These are phyloP conservation scores for Pterostichus niger DNA, from an alignment of 2,888 invertebrate genomes.

Conservation along the genomic window DNA sequence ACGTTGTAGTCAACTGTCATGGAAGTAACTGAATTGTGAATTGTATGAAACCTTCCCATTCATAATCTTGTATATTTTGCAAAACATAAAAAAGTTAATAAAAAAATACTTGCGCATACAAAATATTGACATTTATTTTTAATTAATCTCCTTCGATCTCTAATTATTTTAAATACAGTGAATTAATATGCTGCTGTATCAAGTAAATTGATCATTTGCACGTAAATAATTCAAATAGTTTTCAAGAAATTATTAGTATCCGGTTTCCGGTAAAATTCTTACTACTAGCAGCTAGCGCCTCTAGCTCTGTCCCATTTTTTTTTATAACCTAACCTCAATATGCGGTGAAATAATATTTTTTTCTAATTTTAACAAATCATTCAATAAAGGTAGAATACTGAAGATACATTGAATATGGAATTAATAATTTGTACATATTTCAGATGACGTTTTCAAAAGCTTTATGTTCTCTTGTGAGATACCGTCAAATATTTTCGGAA, in stretches of 20 bases:
- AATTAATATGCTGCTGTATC: too few species aligned
- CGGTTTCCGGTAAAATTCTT: too few species aligned
- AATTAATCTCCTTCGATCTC: too few species aligned
- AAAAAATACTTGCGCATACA: slow-evolving; percentile 65
- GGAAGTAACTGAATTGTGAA: slow-evolving; percentile 59
- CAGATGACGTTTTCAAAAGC: slow-evolving; percentile 69
- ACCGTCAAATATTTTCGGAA: slow-evolving; percentile 61
- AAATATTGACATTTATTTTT: background rate
- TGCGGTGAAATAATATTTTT: slow-evolving; percentile 36
- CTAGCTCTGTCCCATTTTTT: too few species aligned
- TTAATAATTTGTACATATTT: slow-evolving; percentile 24
- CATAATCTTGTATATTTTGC: slow-evolving; percentile 67
- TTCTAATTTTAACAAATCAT: slow-evolving; percentile 1
- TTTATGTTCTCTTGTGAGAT: slow-evolving; percentile 68
- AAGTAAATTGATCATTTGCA: too few species aligned
- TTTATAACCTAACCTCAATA: slow-evolving; percentile 35
- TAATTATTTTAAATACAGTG: too few species aligned
- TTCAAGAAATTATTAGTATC: too few species aligned
- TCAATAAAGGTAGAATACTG: slow-evolving; percentile 1
- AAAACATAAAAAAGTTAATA: slow-evolving; percentile 66
- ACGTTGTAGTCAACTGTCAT: slow-evolving; percentile 60
- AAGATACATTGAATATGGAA: background rate
- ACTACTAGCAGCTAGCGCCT: too few species aligned
- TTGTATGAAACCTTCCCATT: slow-evolving; percentile 67
- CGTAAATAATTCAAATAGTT: too few species aligned